Conservation (phyloP, 2,797 vertebrate species). For the Intellagama lesueurii region DNA sequence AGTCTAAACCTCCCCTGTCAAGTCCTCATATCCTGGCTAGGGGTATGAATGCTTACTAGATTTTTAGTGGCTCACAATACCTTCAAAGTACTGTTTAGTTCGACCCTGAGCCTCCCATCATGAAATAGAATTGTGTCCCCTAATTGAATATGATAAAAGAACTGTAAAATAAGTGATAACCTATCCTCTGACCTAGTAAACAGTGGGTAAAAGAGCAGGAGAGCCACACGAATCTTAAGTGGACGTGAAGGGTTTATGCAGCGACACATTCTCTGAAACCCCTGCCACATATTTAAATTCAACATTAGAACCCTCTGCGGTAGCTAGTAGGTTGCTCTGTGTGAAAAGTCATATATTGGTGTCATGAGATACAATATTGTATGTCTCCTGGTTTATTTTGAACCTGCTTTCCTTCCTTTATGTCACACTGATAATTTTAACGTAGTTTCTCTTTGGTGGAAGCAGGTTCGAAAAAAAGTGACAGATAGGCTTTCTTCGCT, state of each 20-base stretch:
- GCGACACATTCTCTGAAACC: too few species aligned
- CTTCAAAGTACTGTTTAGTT: not conserved
- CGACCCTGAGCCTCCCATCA: not conserved
- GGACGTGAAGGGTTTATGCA: too few species aligned
- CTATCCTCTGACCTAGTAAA: not conserved
- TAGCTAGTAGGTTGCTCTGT: not conserved
- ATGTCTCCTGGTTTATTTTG: not conserved
- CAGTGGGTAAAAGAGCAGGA: too few species aligned
- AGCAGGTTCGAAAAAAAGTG: not conserved
- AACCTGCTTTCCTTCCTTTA: constrained; percentile 7
- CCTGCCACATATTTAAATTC: too few species aligned
- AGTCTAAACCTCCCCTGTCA: too few species aligned
- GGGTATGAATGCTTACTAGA: not conserved
- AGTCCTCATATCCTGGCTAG: not conserved
- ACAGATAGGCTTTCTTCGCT: constrained; percentile 47
- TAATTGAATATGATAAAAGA: not conserved
- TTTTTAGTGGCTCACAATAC: not conserved
- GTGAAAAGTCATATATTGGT: not conserved
- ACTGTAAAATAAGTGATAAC: not conserved
- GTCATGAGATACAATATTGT: not conserved
- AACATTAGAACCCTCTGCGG: too few species aligned
- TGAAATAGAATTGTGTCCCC: not conserved
- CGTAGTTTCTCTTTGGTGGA: not conserved
- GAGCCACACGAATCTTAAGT: too few species aligned
- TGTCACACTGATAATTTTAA: not conserved